Evolutionary conservation across 2,888 invertebrate genomes (phyloP).

Genomic region (Stegana nigrithorax): DNA sequence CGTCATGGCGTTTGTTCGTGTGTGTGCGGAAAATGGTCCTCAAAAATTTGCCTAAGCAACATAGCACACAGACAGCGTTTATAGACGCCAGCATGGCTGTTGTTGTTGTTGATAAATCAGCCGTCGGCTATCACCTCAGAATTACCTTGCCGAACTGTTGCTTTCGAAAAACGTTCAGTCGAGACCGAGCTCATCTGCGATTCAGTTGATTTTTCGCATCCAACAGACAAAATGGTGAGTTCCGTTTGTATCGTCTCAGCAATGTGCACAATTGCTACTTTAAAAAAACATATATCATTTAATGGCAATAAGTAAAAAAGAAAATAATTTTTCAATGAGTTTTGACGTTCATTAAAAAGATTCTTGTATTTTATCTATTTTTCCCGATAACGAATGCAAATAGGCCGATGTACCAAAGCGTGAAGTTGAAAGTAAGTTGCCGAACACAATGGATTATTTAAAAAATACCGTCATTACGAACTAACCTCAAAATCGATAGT

Average conservation of each 20-base stretch:
- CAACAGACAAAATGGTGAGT: slow-evolving; percentile 78
- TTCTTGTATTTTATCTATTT: slow-evolving; percentile 30
- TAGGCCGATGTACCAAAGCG: slow-evolving; percentile 87
- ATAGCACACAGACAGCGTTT: too few relatives aligned
- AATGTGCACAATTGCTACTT: slow-evolving; percentile 24
- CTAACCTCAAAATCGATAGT: slow-evolving; percentile 16
- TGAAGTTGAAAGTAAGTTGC: slow-evolving; percentile 89
- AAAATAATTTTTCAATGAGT: slow-evolving; percentile 13
- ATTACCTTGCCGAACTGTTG: slow-evolving; percentile 67
- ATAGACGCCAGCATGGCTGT: slow-evolving; percentile 2
- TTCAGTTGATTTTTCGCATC: slow-evolving; percentile 71
- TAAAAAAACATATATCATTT: slow-evolving; percentile 26
- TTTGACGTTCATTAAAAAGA: slow-evolving; percentile 21
- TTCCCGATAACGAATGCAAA: slow-evolving; percentile 39
- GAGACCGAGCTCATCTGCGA: slow-evolving; percentile 70
- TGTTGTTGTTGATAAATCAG: slow-evolving; percentile 24
- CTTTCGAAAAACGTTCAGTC: slow-evolving; percentile 68
- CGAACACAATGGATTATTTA: slow-evolving; percentile 23
- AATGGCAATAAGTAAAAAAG: slow-evolving; percentile 19
- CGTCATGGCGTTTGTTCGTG: slow-evolving; percentile 16
- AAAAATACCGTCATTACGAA: slow-evolving; percentile 15
- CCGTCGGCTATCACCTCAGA: slow-evolving; percentile 61
- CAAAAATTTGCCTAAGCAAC: slow-evolving; percentile 18
- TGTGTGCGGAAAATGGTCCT: slow-evolving; percentile 14
- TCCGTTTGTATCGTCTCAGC: slow-evolving; percentile 28